A percentile compares a stretch with the other conserved stretches of the same genome.
These are phyloP conservation scores for Boleophthalmus pectinirostris DNA, from an alignment of 2,113 vertebrate genomes.

Conservation along the genomic window DNA sequence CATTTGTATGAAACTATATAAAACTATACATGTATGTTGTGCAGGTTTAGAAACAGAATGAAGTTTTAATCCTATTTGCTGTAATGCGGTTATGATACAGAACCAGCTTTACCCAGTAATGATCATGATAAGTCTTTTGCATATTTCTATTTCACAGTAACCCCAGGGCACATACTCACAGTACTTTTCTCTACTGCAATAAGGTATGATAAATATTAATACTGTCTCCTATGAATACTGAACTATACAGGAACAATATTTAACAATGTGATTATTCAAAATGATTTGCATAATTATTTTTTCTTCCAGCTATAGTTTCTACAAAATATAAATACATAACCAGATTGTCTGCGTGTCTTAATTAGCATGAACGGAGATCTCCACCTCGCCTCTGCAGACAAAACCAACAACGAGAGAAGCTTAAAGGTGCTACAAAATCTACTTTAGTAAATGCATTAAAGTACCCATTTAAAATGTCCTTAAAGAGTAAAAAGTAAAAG, in stretches of 20 bases:
- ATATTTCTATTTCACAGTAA: conserved; percentile 4
- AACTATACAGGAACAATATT: not conserved
- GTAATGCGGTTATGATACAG: not conserved
- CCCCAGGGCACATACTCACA: not conserved
- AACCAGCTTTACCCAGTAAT: not conserved
- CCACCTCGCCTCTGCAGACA: conserved; percentile 2
- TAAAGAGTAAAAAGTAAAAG: too few species aligned
- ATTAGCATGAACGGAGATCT: conserved; percentile 2
- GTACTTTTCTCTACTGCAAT: not conserved
- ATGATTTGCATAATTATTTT: not conserved
- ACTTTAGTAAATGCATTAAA: too few species aligned
- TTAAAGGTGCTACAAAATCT: too few species aligned
- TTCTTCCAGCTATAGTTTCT: conserved; percentile 1
- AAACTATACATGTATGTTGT: not conserved
- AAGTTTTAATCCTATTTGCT: not conserved
- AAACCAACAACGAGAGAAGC: not conserved
- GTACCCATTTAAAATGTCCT: too few species aligned
- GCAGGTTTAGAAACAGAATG: not conserved
- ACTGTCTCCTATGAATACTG: not conserved
- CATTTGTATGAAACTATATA: not conserved
- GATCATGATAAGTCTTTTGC: not conserved
- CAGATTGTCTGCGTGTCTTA: not conserved
- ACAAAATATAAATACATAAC: not conserved
- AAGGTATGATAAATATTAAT: not conserved
- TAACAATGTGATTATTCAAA: not conserved